A percentile compares a stretch with the other conserved stretches of the same genome.
Conservation (phyloP, 2,113 vertebrate genomes). For the Ciconia boyciana region DNA sequence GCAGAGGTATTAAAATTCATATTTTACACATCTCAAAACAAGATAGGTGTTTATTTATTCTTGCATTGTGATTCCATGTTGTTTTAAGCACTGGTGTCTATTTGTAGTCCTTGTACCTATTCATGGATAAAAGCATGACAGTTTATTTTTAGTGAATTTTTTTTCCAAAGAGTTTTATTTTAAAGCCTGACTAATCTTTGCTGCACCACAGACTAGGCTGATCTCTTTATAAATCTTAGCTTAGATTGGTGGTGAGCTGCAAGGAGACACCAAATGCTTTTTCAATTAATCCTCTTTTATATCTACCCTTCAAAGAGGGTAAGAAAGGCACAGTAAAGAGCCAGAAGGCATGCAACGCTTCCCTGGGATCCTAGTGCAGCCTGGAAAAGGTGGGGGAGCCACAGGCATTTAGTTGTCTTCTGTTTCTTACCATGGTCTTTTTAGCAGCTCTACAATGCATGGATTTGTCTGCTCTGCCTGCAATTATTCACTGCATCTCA, state of each 20-base stretch:
- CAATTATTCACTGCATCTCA: conserved; percentile 1
- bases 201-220: conserved; percentile 58
- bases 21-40: neutral
- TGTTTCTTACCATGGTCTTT: conserved; percentile 15
- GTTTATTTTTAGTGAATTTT: conserved; percentile 70
- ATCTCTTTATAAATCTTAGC: conserved; percentile 71
- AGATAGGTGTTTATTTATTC: neutral
- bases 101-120: conserved; percentile 32
- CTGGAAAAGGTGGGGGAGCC: neutral
- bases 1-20: neutral
- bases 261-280: conserved; percentile 60
- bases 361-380: neutral
- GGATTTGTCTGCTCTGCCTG: neutral
- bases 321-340: neutral
- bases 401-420: neutral
- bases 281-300: conserved; percentile 67
- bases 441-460: conserved; percentile 5
- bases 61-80: neutral
- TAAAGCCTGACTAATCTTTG: conserved; percentile 72
- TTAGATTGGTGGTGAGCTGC: conserved; percentile 62
- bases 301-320: neutral
- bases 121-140: conserved; percentile 16
- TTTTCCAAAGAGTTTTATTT: conserved; percentile 67
- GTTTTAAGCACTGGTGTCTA: conserved; percentile 20
- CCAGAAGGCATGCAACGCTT: neutral